phyloP scores from a whole-genome alignment of 1,140 invertebrate species.

The Diachasmimorpha longicaudata region DNA sequence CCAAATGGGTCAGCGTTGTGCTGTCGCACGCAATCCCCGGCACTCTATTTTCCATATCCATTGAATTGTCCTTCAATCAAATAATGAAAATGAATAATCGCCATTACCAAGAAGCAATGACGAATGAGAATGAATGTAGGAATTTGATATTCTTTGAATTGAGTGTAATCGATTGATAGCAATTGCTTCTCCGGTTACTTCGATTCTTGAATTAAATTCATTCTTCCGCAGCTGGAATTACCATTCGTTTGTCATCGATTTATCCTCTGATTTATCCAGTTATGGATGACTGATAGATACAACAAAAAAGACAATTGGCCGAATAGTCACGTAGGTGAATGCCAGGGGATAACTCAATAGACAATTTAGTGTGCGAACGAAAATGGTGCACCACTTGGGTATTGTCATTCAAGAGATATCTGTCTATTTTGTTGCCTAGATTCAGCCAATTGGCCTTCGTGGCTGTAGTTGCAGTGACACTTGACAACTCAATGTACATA shows the following conservation, averaged over 20 bases:
- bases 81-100: background rate
- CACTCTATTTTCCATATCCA: background rate
- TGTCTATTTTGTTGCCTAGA: background rate
- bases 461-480: background rate
- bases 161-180: background rate
- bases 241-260: background rate
- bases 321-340: background rate
- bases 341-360: background rate
- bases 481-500: background rate
- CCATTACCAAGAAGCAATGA: background rate
- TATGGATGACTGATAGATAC: background rate
- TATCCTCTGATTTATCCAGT: background rate
- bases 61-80: background rate
- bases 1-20: background rate
- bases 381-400: background rate
- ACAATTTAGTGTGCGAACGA: background rate
- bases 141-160: background rate
- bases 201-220: background rate
- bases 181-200: background rate
- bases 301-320: background rate
- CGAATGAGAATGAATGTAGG: background rate
- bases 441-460: background rate
- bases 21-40: slow-evolving; percentile 6
- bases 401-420: background rate
- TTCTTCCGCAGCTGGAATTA: background rate